These are phyloP conservation scores for Cordylochernes scorpioides DNA, from an alignment of 2,888 invertebrate species.

Conservation along the genomic window DNA sequence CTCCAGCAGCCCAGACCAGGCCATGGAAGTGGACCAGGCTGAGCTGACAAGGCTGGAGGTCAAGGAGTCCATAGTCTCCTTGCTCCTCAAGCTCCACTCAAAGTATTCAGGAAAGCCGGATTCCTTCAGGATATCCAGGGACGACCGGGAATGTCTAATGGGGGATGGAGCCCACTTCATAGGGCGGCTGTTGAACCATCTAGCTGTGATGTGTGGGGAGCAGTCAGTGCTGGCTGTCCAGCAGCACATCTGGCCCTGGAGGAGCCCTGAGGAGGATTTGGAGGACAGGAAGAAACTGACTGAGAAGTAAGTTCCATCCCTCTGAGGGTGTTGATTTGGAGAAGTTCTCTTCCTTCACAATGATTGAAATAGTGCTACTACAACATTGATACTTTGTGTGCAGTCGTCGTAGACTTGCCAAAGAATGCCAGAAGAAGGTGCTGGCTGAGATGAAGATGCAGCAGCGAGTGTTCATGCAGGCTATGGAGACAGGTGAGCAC, in stretches of 20 bases:
- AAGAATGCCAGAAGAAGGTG: conserved; percentile 64
- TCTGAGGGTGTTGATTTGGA: no score
- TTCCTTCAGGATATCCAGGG: conserved; percentile 30
- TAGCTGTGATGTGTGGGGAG: no score
- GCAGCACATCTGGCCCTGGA: no score
- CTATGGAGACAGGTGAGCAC: conserved; percentile 32
- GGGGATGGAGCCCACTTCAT: conserved; percentile 76
- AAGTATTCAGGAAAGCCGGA: conserved; percentile 54
- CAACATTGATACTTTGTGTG: neutral
- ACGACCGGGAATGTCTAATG: conserved; percentile 21
- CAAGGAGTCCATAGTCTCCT: conserved; percentile 47
- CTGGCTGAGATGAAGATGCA: conserved; percentile 77
- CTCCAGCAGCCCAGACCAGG: conserved; percentile 13
- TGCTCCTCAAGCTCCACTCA: conserved; percentile 63
- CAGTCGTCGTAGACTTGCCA: conserved; percentile 39
- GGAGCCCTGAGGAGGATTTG: no score
- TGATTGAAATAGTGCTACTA: neutral
- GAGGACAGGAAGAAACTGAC: no score
- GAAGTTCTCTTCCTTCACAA: no score
- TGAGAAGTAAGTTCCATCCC: no score
- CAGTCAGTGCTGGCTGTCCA: no score
- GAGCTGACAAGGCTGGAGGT: conserved; percentile 11
- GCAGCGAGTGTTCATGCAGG: conserved; percentile 70
- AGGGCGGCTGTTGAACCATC: conserved; percentile 41
- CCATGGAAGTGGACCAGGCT: conserved; percentile 13